phyloP scores from a whole-genome alignment of 2,797 vertebrate genomes.

The Cryptoblepharus egeriae region DNA sequence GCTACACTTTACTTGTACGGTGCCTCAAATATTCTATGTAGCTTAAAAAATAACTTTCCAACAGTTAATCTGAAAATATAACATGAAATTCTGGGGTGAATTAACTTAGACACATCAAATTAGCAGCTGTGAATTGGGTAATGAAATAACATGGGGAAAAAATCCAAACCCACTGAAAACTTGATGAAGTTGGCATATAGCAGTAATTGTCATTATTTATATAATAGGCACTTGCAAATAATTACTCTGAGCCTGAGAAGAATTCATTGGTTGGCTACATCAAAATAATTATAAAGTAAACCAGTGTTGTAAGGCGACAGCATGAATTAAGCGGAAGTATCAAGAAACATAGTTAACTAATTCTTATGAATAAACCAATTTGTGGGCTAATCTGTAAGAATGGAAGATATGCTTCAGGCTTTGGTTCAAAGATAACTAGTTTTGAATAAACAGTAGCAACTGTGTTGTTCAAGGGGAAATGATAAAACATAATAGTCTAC shows the following conservation, averaged over 20 bases:
- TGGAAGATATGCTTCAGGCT: conserved; percentile 56
- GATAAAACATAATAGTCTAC: neutral
- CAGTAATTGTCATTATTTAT: conserved; percentile 63
- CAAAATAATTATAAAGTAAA: conserved; percentile 67
- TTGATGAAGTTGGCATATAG: conserved; percentile 50
- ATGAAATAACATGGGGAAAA: conserved; percentile 23
- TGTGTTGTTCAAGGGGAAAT: conserved; percentile 17
- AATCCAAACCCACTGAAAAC: conserved; percentile 39
- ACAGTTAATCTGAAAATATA: conserved; percentile 71
- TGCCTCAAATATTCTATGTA: conserved; percentile 37
- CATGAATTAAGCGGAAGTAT: conserved; percentile 70
- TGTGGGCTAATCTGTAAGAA: conserved; percentile 68
- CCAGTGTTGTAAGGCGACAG: conserved; percentile 47
- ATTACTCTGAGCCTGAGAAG: conserved; percentile 66
- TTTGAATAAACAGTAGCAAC: conserved; percentile 62
- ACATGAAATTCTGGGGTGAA: conserved; percentile 65
- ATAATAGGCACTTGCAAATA: conserved; percentile 71
- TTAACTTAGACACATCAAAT: conserved; percentile 60
- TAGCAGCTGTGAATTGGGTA: conserved; percentile 48
- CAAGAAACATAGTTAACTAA: conserved; percentile 58
- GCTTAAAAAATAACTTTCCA: conserved; percentile 49
- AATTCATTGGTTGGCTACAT: conserved; percentile 69
- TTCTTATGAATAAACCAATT: conserved; percentile 60
- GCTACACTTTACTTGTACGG: neutral
- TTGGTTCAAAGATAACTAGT: conserved; percentile 63